Conservation (phyloP, 2,888 invertebrate genomes). For the Luffia ferchaultella region DNA sequence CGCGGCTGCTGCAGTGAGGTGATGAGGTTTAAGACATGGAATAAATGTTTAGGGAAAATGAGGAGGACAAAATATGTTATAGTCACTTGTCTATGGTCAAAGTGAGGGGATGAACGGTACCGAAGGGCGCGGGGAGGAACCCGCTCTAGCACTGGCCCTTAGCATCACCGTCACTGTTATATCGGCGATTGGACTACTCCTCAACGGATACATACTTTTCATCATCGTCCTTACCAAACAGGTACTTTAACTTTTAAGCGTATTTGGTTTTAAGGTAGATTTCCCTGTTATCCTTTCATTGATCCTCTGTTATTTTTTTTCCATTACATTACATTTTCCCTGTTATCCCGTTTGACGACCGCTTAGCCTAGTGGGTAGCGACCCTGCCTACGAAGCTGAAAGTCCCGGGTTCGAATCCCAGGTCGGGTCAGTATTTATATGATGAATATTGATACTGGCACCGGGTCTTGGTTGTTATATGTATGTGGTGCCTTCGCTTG, state of each 20-base stretch:
- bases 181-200: conserved; percentile 74
- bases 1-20: background rate
- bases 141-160: conserved; percentile 72
- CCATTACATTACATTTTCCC: too few relatives aligned
- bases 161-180: conserved; percentile 74
- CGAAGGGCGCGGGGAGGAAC: conserved; percentile 49
- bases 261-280: too few relatives aligned
- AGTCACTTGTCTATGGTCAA: background rate
- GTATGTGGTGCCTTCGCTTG: too few relatives aligned
- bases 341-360: too few relatives aligned
- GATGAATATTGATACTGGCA: too few relatives aligned
- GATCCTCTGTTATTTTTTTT: too few relatives aligned
- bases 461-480: too few relatives aligned
- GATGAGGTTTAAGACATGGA: background rate
- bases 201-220: conserved; percentile 78
- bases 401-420: too few relatives aligned
- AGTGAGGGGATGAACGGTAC: conserved; percentile 46
- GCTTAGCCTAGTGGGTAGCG: too few relatives aligned
- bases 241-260: conserved; percentile 45
- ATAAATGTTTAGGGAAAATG: background rate
- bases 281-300: background rate
- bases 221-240: conserved; percentile 77
- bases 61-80: background rate
- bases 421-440: too few relatives aligned
- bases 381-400: too few relatives aligned